Base-by-base conservation (phyloP, 2,113 vertebrate species). In the Jacana jacana region DNA sequence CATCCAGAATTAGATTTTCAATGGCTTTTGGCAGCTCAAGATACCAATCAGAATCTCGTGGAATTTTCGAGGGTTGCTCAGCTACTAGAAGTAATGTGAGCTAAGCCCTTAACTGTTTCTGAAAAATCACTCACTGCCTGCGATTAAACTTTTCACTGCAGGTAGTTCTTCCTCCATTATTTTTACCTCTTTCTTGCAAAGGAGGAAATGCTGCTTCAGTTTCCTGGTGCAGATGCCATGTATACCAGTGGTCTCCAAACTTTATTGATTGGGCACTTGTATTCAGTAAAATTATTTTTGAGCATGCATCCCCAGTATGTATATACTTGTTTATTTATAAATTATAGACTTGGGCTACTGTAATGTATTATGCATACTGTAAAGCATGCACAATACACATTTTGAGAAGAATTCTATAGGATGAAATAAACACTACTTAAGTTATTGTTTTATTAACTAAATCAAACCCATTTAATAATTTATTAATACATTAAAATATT, bases 1-100 rank as follows among this genome's bases (percentile, higher is more conserved):
- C 37, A 85, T 89, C 55, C 42, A 52, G 66, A 87, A 52, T 89
- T 72, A 87, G 78, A 61, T 88, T 88, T 79, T 40, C 49, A 75
- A 78, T 91, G 87, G 63, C 63, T 42, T 87, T 94, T 95, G 85
- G 75, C 87, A 92, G 66, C 66, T 85, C 28, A n/a, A 63, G 93
- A 40, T 88, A 82, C 54, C 54, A 39, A 0, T 70, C 40, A 51
- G 75, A 54, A 81, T 80, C 94, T 78, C 19, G 0, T 66, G 81
- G 82, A 83, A 75, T 70, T 88, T 81, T 86, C 37, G 83, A 31
- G 39, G 11, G 55, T 58, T 89, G 37, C 63, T 93, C 39, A 85
- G 25, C 42, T 76, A 14, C 24, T 71, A 44, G 65, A n/a, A 28
- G 2, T 2, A 60, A 31, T 65, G 64, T 61, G 66, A 95, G 33